phyloP scores from a whole-genome alignment of 2,113 vertebrate genomes.

The Synodontis membranacea region DNA sequence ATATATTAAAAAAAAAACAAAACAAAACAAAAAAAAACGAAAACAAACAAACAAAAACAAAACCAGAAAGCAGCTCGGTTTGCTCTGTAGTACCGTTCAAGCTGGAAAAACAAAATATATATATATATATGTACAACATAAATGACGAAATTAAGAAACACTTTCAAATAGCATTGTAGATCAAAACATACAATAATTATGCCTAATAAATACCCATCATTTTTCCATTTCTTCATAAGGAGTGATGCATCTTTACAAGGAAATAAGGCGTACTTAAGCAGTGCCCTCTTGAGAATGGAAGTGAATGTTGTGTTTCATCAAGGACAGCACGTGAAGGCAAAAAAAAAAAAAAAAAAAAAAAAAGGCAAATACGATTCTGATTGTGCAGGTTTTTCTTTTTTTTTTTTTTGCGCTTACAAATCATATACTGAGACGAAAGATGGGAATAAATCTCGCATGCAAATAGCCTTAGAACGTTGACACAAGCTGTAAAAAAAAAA shows the following conservation, averaged over 20 bases:
- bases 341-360: too few species aligned
- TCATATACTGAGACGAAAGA: slow-evolving; percentile 74
- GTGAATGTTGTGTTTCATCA: slow-evolving; percentile 73
- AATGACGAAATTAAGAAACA: slow-evolving; percentile 82
- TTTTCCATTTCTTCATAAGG: slow-evolving; percentile 80
- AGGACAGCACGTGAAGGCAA: slow-evolving; percentile 74
- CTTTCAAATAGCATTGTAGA: slow-evolving; percentile 76
- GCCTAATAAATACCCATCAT: slow-evolving; percentile 87
- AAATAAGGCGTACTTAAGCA: slow-evolving; percentile 67
- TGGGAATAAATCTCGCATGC: slow-evolving; percentile 75
- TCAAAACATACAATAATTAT: slow-evolving; percentile 82
- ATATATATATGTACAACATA: slow-evolving; percentile 87
- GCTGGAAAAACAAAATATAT: slow-evolving; percentile 78
- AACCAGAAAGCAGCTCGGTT: slow-evolving; percentile 82
- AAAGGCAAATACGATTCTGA: slow-evolving; percentile 71
- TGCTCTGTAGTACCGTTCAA: slow-evolving; percentile 83
- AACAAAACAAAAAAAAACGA: slow-evolving; percentile 65
- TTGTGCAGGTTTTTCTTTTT: too few species aligned
- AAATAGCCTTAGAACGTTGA: slow-evolving; percentile 63
- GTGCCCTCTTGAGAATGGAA: slow-evolving; percentile 68
- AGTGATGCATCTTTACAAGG: slow-evolving; percentile 78
- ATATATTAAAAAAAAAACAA: slow-evolving; percentile 53
- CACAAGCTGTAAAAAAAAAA: slow-evolving; percentile 44
- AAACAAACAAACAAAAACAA: slow-evolving; percentile 17
- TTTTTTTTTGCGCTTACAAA: slow-evolving; percentile 66